These are phyloP conservation scores for Betta splendens DNA, from an alignment of 2,797 vertebrate species.

Conservation along the genomic window DNA sequence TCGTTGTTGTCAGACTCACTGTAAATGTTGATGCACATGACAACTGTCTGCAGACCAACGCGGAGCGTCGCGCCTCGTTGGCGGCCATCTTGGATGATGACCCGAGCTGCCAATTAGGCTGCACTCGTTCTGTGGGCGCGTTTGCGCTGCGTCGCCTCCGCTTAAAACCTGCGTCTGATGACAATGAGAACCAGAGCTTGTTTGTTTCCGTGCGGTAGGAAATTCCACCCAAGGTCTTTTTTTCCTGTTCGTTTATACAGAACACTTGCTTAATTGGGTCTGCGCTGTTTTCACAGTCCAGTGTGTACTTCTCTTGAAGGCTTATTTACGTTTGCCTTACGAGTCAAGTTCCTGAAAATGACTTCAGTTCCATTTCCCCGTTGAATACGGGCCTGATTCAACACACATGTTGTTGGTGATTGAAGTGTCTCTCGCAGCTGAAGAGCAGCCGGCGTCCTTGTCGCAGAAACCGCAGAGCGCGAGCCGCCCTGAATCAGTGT, in stretches of 20 bases:
- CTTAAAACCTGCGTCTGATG: constrained; percentile 16
- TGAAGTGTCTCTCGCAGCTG: constrained; percentile 48
- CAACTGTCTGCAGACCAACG: constrained; percentile 41
- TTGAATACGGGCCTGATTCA: constrained; percentile 57
- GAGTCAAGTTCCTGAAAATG: constrained; percentile 60
- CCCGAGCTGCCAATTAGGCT: constrained; percentile 41
- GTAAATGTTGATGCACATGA: constrained; percentile 49
- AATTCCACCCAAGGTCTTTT: constrained; percentile 29
- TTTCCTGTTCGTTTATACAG: constrained; percentile 28
- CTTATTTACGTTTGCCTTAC: constrained; percentile 59
- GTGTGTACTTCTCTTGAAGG: constrained; percentile 22
- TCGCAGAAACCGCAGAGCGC: constrained; percentile 60
- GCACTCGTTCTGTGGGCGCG: constrained; percentile 29
- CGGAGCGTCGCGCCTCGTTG: constrained; percentile 35
- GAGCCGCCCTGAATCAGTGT: constrained; percentile 64
- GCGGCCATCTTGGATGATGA: constrained; percentile 48
- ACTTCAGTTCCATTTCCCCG: constrained; percentile 53
- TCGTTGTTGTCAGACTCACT: constrained; percentile 52
- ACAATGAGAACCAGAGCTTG: constrained; percentile 56
- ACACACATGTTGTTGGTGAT: constrained; percentile 63
- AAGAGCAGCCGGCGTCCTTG: constrained; percentile 21
- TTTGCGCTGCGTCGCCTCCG: constrained; percentile 15
- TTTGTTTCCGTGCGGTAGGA: constrained; percentile 37
- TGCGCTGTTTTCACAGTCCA: constrained; percentile 15
- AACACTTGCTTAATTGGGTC: constrained; percentile 46